Evolutionary conservation across 2,888 invertebrate genomes (phyloP), one percentile per base, ranked within the genome.

Genomic region (Adela reaumurella): DNA sequence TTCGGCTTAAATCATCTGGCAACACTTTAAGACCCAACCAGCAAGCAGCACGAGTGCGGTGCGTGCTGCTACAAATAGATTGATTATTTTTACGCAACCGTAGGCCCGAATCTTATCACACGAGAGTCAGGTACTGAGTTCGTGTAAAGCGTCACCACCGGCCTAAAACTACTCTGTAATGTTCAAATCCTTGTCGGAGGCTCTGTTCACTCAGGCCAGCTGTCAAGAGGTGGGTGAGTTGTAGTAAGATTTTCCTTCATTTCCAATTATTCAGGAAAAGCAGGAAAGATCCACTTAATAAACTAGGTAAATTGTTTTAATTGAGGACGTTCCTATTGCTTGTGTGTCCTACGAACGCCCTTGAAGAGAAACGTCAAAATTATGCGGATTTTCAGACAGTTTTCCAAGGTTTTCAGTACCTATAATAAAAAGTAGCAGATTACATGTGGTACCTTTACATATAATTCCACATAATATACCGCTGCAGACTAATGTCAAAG

Each of bases 141-240:
- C 55, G 55, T 51, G 55, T 56, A 56, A 53, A 55, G n/a, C 43
- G 11, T 67, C 62, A 56, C 55, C 35, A 11, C n/a, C 35, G 35
- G 35, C 35, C 35, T 35, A 35, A 3, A 56, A 65, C 76, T 73
- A 68, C 63, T 65, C 74, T 79, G 83, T 82, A 82, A 84, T 84
- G 85, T 81, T 81, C 79, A 82, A 74, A 74, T 74, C 79, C 74
- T 81, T 84, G 79, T 79, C 72, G 63, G 77, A 81, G 69, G 78
- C 80, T 72, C 70, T 85, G 67, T 70, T 86, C 65, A 77, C 81
- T 66, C 79, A 81, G 73, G 86, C 84, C 71, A 82, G 82, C 77
- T 86, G 85, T 83, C 85, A 86, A 86, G 87, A 88, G 88, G 88
- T 88, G 80, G 85, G 86, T 86, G 85, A 85, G 85, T 86, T 78